Evolutionary conservation across 2,888 invertebrate genomes (phyloP).

Genomic region (Catonia carolina): DNA sequence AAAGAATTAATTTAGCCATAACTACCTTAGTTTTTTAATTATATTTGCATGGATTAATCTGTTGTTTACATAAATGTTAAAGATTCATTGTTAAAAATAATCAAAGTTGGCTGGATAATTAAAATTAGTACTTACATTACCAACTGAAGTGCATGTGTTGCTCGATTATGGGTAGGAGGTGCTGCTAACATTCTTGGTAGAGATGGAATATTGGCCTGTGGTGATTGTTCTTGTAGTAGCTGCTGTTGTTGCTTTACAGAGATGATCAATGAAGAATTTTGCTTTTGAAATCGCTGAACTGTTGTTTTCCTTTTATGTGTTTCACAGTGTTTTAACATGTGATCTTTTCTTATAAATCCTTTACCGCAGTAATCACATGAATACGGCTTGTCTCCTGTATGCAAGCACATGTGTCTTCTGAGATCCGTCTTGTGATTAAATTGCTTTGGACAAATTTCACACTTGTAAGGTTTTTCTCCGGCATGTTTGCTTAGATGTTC

Average conservation of each 20-base stretch:
- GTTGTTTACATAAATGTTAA: too few species aligned
- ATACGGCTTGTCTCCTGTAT: slow-evolving; percentile 79
- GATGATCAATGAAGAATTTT: not conserved
- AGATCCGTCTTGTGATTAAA: slow-evolving; percentile 89
- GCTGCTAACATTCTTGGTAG: not conserved
- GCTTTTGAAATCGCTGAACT: not conserved
- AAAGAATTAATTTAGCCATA: too few species aligned
- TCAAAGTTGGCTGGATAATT: too few species aligned
- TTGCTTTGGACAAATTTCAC: slow-evolving; percentile 75
- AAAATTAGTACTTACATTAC: slow-evolving; percentile 2
- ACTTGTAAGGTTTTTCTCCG: slow-evolving; percentile 80
- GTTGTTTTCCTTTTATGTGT: slow-evolving; percentile 53
- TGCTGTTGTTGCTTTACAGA: not conserved
- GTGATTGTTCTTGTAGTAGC: too few species aligned
- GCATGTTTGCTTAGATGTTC: slow-evolving; percentile 72
- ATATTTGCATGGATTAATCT: too few species aligned
- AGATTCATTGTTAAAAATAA: too few species aligned
- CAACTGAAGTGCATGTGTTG: not conserved
- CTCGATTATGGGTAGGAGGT: not conserved
- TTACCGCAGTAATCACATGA: slow-evolving; percentile 75
- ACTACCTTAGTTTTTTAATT: too few species aligned
- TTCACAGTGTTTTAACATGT: slow-evolving; percentile 80
- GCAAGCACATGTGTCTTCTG: slow-evolving; percentile 77
- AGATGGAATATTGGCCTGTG: not conserved
- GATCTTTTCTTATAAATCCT: slow-evolving; percentile 85